Conservation (phyloP, 2,888 invertebrate species). For the Osmoderma eremita region DNA sequence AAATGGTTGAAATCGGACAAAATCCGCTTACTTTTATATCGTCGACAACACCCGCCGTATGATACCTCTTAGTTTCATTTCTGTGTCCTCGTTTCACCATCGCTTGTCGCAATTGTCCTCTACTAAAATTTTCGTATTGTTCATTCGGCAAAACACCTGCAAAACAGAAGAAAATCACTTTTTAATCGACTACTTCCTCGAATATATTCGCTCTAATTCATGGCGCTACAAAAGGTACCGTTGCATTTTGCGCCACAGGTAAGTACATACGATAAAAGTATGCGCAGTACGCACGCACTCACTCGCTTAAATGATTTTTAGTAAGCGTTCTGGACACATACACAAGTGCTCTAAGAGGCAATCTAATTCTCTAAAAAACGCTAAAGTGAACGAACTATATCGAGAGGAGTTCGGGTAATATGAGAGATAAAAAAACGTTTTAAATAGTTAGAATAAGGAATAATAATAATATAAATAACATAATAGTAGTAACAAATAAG, state of each 20-base stretch:
- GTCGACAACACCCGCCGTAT: conserved; percentile 75
- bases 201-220: conserved; percentile 2
- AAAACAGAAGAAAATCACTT: conserved; percentile 38
- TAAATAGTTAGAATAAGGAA: conserved; percentile 19
- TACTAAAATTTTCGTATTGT: conserved; percentile 60
- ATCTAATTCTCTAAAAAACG: conserved; percentile 33
- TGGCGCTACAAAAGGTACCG: conserved; percentile 39
- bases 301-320: conserved; percentile 12
- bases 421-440: conserved; percentile 6
- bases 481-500: conserved; percentile 14
- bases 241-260: conserved; percentile 30
- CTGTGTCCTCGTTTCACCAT: conserved; percentile 64
- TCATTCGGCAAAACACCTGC: conserved; percentile 59
- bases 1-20: neutral
- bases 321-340: conserved; percentile 29
- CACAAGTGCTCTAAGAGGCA: conserved; percentile 39
- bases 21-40: conserved; percentile 65
- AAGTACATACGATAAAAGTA: neutral
- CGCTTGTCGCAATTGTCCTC: conserved; percentile 62
- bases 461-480: conserved; percentile 6
- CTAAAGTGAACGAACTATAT: conserved; percentile 18
- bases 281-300: conserved; percentile 7
- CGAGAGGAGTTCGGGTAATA: neutral
- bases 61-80: conserved; percentile 67
- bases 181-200: neutral